Percentiles rank a stretch among this genome's conserved stretches.
phyloP scores from a whole-genome alignment of 2,888 invertebrate genomes.

The Bruchidius siliquastri region DNA sequence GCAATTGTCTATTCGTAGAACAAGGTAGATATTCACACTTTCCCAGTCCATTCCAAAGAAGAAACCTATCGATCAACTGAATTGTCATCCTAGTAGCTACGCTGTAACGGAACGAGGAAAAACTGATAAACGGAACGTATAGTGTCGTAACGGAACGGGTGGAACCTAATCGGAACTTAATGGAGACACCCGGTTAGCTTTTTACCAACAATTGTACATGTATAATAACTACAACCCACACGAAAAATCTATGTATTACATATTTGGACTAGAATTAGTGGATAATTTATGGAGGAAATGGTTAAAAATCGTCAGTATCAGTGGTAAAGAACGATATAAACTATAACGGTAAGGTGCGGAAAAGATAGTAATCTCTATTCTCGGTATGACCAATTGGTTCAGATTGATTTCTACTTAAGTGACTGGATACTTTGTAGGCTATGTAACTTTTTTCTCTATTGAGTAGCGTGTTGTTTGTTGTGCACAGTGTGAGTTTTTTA shows the following conservation, averaged over 20 bases:
- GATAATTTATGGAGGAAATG: constrained; percentile 48
- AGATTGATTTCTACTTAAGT: background rate
- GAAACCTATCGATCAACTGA: background rate
- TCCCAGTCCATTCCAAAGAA: background rate
- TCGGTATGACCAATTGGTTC: background rate
- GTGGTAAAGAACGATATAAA: constrained; percentile 49
- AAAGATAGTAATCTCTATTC: constrained; percentile 40
- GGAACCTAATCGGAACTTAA: constrained; percentile 34
- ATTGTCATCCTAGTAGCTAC: background rate
- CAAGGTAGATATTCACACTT: background rate
- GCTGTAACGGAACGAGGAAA: background rate
- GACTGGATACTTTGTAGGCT: too few species aligned
- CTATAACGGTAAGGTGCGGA: constrained; percentile 51
- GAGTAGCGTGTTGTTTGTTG: too few species aligned
- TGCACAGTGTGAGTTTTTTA: too few species aligned
- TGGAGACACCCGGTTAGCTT: constrained; percentile 46
- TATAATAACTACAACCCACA: constrained; percentile 53
- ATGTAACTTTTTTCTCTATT: too few species aligned
- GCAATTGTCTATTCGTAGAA: too few species aligned
- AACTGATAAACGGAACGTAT: constrained; percentile 35
- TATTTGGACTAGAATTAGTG: constrained; percentile 50
- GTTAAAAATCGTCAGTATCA: constrained; percentile 50
- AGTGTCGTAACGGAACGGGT: constrained; percentile 30
- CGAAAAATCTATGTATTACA: constrained; percentile 53
- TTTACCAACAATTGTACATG: constrained; percentile 54